Conservation (phyloP, 1,140 invertebrate genomes). For the Pteromalus puparum region DNA sequence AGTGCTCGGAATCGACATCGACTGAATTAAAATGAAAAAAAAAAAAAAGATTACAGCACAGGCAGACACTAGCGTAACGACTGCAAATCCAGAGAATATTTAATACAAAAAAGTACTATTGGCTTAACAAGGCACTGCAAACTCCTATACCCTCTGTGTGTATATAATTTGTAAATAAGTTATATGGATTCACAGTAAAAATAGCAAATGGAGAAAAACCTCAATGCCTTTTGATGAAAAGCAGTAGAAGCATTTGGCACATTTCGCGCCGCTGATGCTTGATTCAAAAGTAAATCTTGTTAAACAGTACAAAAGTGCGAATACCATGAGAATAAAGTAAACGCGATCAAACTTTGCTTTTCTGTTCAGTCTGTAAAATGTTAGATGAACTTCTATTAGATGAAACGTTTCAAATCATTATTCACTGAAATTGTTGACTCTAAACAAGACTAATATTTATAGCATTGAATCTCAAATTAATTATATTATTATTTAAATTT, state of each 20-base stretch:
- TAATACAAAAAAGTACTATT: conserved; percentile 44
- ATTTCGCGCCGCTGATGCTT: background rate
- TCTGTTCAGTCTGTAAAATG: background rate
- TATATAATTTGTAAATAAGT: conserved; percentile 67
- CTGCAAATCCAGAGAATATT: conserved; percentile 27
- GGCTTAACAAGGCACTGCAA: conserved; percentile 50
- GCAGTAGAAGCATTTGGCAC: background rate
- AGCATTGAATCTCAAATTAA: background rate
- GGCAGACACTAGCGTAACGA: conserved; percentile 40
- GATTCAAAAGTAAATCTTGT: conserved; percentile 16
- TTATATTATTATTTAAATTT: background rate
- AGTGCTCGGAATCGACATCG: background rate
- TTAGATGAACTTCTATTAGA: too few relatives aligned
- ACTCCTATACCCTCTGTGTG: conserved; percentile 56
- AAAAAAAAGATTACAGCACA: conserved; percentile 48
- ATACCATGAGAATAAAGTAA: background rate
- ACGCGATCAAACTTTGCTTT: background rate
- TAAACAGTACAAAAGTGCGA: conserved; percentile 9
- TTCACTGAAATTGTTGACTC: conserved; percentile 6
- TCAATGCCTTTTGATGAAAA: conserved; percentile 35
- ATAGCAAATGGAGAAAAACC: background rate
- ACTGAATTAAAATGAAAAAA: conserved; percentile 39
- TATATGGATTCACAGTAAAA: conserved; percentile 4
- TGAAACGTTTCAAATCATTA: background rate
- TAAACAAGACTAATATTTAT: conserved; percentile 16